phyloP scores from a whole-genome alignment of 2,797 vertebrate genomes.

The Melanotaenia maccullochi region DNA sequence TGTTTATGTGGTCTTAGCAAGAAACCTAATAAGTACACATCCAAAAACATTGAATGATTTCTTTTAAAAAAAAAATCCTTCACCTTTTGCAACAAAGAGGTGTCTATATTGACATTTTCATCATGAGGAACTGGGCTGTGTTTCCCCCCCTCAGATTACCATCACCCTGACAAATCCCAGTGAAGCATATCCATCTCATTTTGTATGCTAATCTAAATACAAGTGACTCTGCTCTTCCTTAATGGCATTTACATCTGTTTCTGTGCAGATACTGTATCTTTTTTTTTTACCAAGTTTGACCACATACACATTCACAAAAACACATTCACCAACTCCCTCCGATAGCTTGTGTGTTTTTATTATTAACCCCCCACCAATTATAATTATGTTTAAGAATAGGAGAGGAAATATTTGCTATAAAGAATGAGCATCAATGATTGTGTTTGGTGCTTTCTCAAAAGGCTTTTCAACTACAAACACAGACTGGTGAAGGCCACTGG shows the following conservation, averaged over 20 bases:
- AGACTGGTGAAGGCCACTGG: slow-evolving; percentile 55
- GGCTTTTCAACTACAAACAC: slow-evolving; percentile 29
- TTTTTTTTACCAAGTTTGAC: slow-evolving; percentile 46
- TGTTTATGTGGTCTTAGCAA: neutral
- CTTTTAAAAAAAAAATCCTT: slow-evolving; percentile 2
- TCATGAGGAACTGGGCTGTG: slow-evolving; percentile 24
- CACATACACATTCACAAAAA: slow-evolving; percentile 31
- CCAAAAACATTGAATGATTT: neutral
- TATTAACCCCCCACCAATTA: neutral
- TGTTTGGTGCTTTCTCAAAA: slow-evolving; percentile 37
- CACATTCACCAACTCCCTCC: slow-evolving; percentile 22
- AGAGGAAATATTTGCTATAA: slow-evolving; percentile 21
- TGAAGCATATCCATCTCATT: slow-evolving; percentile 53
- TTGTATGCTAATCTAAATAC: slow-evolving; percentile 58
- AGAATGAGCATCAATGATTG: slow-evolving; percentile 57
- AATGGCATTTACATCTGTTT: slow-evolving; percentile 48
- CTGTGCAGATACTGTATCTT: slow-evolving; percentile 51
- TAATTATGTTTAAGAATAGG: slow-evolving; percentile 20
- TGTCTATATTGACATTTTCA: slow-evolving; percentile 7
- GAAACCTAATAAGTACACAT: neutral
- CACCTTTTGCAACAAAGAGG: neutral
- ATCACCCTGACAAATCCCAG: slow-evolving; percentile 46
- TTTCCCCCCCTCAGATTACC: slow-evolving; percentile 34
- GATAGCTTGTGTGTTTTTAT: neutral
- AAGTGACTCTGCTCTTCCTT: slow-evolving; percentile 47